phyloP scores from a whole-genome alignment of 1,140 invertebrate species.

The Drosophila yakuba region DNA sequence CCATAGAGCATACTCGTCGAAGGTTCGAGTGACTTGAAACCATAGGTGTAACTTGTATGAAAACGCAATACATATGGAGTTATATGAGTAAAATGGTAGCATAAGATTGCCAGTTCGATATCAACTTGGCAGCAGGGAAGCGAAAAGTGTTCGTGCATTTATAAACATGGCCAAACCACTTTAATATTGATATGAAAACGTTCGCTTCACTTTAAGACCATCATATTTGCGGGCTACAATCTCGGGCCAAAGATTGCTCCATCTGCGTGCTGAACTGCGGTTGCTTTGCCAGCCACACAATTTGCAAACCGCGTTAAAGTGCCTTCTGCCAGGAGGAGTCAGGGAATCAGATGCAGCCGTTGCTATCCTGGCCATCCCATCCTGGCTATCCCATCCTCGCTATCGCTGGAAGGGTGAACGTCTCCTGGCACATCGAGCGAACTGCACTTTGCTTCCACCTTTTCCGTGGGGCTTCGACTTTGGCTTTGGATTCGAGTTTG shows the following conservation, averaged over 20 bases:
- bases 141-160: neutral
- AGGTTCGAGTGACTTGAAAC: too few species aligned
- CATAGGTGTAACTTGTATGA: too few species aligned
- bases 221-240: conserved; percentile 3
- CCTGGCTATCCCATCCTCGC: too few species aligned
- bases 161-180: neutral
- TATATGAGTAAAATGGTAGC: too few species aligned
- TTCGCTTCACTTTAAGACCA: neutral
- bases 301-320: conserved; percentile 16
- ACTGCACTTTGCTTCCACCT: neutral
- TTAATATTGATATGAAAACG: neutral
- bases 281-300: conserved; percentile 8
- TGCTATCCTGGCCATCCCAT: neutral
- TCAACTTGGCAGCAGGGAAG: too few species aligned
- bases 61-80: too few species aligned
- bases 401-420: neutral
- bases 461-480: neutral
- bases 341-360: conserved; percentile 1
- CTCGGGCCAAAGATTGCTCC: neutral
- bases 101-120: too few species aligned
- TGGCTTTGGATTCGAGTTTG: too few species aligned
- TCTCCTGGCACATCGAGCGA: neutral
- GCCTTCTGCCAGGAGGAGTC: conserved; percentile 5
- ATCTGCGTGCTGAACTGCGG: neutral
- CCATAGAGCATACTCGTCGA: too few species aligned